Percentiles rank a stretch among this genome's conserved stretches.
phyloP scores from a whole-genome alignment of 2,113 vertebrate genomes.

The Peromyscus californicus region DNA sequence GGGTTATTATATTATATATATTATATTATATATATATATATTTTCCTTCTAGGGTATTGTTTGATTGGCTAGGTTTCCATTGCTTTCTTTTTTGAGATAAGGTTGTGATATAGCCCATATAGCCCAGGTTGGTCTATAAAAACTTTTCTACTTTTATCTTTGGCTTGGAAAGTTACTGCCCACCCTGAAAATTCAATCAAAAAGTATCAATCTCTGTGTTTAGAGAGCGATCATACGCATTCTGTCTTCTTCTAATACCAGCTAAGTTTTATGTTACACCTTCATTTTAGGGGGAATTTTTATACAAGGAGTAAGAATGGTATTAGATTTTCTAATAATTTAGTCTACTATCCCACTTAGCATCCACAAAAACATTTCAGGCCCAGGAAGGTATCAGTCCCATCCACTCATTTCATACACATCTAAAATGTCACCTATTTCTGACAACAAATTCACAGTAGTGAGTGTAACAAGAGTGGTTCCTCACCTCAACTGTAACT shows the following conservation, averaged over 20 bases:
- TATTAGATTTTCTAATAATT: not conserved
- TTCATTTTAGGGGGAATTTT: not conserved
- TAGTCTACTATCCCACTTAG: not conserved
- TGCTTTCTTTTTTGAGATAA: not conserved
- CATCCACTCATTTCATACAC: not conserved
- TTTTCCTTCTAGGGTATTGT: not conserved
- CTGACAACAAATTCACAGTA: not conserved
- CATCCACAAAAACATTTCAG: not conserved
- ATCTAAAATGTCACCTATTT: not conserved
- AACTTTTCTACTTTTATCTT: not conserved
- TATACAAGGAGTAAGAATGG: not conserved
- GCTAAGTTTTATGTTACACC: not conserved
- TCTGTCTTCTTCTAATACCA: not conserved
- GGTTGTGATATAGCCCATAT: too few relatives aligned
- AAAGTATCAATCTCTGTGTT: not conserved
- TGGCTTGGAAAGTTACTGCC: not conserved
- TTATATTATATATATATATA: too few relatives aligned
- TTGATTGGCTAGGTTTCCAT: not conserved
- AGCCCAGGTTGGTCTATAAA: not conserved
- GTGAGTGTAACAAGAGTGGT: not conserved
- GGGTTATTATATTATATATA: not conserved
- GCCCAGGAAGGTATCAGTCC: not conserved
- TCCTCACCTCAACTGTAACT: not conserved
- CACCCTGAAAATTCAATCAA: not conserved
- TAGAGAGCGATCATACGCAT: not conserved